Percentiles rank a stretch among this genome's conserved stretches.
Evolutionary conservation across 2,888 invertebrate genomes (phyloP).

Genomic region (Oxyscelio sp.): DNA sequence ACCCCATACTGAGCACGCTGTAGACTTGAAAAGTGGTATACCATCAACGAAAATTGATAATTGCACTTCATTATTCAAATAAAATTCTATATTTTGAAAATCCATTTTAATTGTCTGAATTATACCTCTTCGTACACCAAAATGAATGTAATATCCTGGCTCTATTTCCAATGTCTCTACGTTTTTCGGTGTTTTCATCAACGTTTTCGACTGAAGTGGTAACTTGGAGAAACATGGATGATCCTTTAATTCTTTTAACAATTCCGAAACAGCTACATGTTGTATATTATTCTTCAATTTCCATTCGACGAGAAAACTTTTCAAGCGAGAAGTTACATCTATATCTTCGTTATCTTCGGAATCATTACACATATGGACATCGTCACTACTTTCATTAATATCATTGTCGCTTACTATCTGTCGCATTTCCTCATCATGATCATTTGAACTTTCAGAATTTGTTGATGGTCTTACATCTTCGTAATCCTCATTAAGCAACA

Average conservation of each 20-base stretch:
- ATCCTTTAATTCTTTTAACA: neutral
- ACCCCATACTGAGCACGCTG: slow-evolving; percentile 68
- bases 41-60: slow-evolving; percentile 60
- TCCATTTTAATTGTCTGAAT: neutral
- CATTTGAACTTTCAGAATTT: too few species aligned
- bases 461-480: too few species aligned
- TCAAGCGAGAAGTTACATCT: too few species aligned
- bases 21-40: slow-evolving; percentile 64
- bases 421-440: too few species aligned
- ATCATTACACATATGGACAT: too few species aligned
- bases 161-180: neutral
- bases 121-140: neutral
- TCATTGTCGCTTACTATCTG: too few species aligned
- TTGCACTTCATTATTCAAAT: slow-evolving; percentile 13
- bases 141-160: slow-evolving; percentile 2
- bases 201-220: neutral
- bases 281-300: slow-evolving; percentile 5
- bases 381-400: too few species aligned
- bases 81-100: neutral
- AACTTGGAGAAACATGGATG: neutral
- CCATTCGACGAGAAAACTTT: slow-evolving; percentile 6
- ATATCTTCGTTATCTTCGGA: too few species aligned
- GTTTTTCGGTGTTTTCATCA: neutral
- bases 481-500: too few species aligned
- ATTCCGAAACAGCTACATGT: neutral